Base-by-base conservation (phyloP, 1,140 invertebrate genomes). In the Rhagoletis pomonella region DNA sequence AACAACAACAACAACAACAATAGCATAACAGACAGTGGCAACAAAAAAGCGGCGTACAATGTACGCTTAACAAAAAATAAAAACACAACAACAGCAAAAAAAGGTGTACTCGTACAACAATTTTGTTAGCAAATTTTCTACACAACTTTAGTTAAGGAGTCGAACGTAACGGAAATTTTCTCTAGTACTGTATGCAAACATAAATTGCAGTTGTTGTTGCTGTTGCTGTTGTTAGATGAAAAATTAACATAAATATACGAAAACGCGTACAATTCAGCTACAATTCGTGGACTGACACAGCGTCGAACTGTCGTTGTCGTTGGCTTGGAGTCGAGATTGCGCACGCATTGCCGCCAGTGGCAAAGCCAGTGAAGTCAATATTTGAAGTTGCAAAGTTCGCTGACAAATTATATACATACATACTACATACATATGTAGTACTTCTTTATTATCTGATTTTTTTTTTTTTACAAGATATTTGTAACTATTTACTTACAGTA, bases 61-160 rank as follows among this genome's bases (percentile, higher is more conserved):
- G 5, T 55, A 55, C 4, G 14, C 67, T 3, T 14, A 0, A 14
- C 17, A 17, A 62, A 62, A 62, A 58, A 58, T 17, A 62, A 62
- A 58, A 58, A 58, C 12, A 12, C 4, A 58, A 14, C 4, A 62
- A 12, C 17, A n/a, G 12, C 17, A 17, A 62, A 17, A 50, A 81
- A 55, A 81, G 1, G 2, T 17, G n/a, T n/a, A 69, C 12, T 12
- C 5, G 1, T 19, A 55, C 17, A 50, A 3, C 17, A 81, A 81
- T 55, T 55, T 62, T 55, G 17, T 81, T 81, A 81, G 73, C n/a
- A n/a, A 58, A 81, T 81, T 58, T 50, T 12, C 50, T 50, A 55
- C n/a, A 55, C 50, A 81, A 55, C 55, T 19, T 19, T 17, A 9
- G n/a, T 7, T 55, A 81, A 81, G 47, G 73, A 81, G 47, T 81